Conservation (phyloP, 2,888 invertebrate species). For the Cyclophora albipunctata region DNA sequence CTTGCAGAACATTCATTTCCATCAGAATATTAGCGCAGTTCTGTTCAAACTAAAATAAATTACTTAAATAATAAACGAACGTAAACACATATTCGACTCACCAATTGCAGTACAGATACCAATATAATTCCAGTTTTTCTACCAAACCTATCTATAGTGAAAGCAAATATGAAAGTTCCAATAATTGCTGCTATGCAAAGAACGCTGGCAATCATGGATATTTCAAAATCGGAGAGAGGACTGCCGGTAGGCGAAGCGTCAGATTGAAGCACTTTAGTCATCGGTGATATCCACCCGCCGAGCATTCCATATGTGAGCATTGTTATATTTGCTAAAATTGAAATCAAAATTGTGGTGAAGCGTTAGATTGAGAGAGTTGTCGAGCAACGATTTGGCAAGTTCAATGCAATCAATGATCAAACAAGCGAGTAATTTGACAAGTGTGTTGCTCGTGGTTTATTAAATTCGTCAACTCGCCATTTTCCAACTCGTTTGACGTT, state of each 20-base stretch:
- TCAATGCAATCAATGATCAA: too few relatives aligned
- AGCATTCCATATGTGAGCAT: conserved; percentile 52
- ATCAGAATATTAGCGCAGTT: too few relatives aligned
- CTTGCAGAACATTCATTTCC: too few relatives aligned
- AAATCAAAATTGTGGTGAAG: too few relatives aligned
- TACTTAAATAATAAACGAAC: too few relatives aligned
- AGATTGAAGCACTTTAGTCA: conserved; percentile 49
- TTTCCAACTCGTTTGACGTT: too few relatives aligned
- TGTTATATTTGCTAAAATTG: conserved; percentile 44
- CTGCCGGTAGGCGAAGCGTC: conserved; percentile 35
- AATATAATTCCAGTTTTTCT: conserved; percentile 52
- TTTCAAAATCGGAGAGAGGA: conserved; percentile 40
- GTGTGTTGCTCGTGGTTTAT: too few relatives aligned
- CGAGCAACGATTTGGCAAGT: too few relatives aligned
- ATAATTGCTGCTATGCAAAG: conserved; percentile 48
- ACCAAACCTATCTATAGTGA: conserved; percentile 49
- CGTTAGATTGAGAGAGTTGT: too few relatives aligned
- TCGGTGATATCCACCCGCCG: conserved; percentile 61
- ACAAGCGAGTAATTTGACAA: too few relatives aligned
- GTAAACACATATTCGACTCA: conserved; percentile 29
- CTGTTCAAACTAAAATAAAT: too few relatives aligned
- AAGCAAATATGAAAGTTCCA: conserved; percentile 49
- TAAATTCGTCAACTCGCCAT: too few relatives aligned
- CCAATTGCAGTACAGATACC: conserved; percentile 54
- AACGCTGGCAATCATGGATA: conserved; percentile 62